Base-by-base conservation (phyloP, 1,140 invertebrate species). In the Drosophila novamexicana region DNA sequence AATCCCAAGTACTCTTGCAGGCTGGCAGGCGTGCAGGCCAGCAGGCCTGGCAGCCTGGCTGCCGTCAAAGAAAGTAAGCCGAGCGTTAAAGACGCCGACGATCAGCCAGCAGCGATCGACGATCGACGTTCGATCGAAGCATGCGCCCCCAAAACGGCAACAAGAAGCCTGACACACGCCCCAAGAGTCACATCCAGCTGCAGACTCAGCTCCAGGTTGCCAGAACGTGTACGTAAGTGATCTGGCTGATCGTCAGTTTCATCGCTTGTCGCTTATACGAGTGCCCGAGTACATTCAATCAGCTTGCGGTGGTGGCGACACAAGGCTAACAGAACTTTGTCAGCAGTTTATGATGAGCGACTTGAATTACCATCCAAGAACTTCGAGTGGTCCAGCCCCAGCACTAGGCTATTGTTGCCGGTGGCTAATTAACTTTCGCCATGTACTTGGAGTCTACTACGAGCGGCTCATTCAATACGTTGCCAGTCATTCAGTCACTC, bases 281-380 rank as follows among this genome's bases (percentile, higher is more conserved):
- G 47, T 50, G 12, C 10, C 22, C 18, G n/a, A 47, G 72, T 67
- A 73, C 16, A 42, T 68, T 73, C 69, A 59, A 76, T 77, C 62
- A 85, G 72, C 77, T 90, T 88, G 84, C 77, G 84, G 85, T 88
- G 74, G 61, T 50, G 58, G 32, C 64, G 73, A 61, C 72, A 74
- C 74, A 74, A 73, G 53, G 53, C 49, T 12, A 37, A 64, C 39
- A 73, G 65, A 82, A 78, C 82, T 85, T 88, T 86, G 78, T 86
- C 79, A 77, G 67, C 71, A 86, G 79, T 86, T 86, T 88, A 88
- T 88, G 67, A 79, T 67, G 79, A 54, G 65, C 82, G 75, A 70
- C 75, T 86, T 82, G 82, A 82, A 79, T 86, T 86, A 86, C 82
- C 67, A 58, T 6, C 9, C 10, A 45, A 50, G 6, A 39, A n/a